Base-by-base conservation (phyloP, 2,797 vertebrate species). In the Percopsis omiscomaycus region DNA sequence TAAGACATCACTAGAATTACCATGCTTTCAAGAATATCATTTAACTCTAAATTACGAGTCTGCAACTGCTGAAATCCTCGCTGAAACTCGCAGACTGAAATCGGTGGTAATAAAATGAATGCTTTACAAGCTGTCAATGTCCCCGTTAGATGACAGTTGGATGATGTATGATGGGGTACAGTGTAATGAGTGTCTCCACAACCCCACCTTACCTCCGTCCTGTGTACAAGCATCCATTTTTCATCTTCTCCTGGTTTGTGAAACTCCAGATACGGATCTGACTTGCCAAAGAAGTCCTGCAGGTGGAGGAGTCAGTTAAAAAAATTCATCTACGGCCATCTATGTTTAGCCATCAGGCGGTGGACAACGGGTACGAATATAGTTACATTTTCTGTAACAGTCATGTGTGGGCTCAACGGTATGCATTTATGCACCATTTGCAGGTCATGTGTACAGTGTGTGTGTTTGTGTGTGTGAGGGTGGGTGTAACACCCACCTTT, bases 181-280 rank as follows among this genome's bases (percentile, higher is more conserved):
- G n/a, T 8, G 14, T 30, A 15, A 48, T 47, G 46, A 12, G 46
- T 3, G 3, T 47, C 22, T 22, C 22, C 22, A 22, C 22, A 22
- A 22, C 22, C 22, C 22, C 22, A 11, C 45, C 27, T 84, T 74
- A 92, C 92, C 89, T 93, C 92, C 54, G 92, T 93, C 86, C 92
- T 94, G 86, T 99, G 97, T 55, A 98, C 96, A 77, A 99, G 91
- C 97, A 99, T 98, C 96, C 96, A 98, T 79, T 98, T 98, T 42
- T 94, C 92, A 16, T 99, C 96, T 0, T 96, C 95, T 47, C 95
- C 95, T 16, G 94, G 94, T 83, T 99, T 99, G 84, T 96, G 92
- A 66, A 98, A 97, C 89, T 99, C 97, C 64, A 99, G 87, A 88
- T 98, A 99, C 0, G 97, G 97, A 73, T 99, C 97, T 9, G 97